Base-by-base conservation (phyloP, 2,113 vertebrate genomes). In the Microtus pennsylvanicus region DNA sequence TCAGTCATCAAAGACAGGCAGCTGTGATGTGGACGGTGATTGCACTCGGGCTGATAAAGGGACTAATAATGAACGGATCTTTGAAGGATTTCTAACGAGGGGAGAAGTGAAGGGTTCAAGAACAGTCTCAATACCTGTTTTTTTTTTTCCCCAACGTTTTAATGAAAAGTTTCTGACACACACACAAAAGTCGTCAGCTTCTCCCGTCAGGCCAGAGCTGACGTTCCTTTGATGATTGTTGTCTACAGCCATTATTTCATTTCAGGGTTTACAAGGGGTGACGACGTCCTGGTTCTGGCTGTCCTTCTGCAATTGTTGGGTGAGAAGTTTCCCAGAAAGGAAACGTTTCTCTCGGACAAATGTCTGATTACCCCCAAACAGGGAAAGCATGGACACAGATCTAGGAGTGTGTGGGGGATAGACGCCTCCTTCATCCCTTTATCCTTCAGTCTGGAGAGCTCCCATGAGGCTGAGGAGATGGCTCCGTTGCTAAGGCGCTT, bases 1-100 rank as follows among this genome's bases (percentile, higher is more conserved):
- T 94, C 35, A 72, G 90, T 96, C 77, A 90, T 87, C 91, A 94
- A 90, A 96, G 94, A 77, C 90, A 94, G 70, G 77, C 22, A 38
- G 83, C 55, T 91, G 7, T 95, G 95, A 83, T 90, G 87, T 78
- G 81, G 80, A 88, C 63, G 52, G 75, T 74, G 74, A 93, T 78
- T 87, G 63, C 70, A 75, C 38, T 90, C 67, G 52, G 91, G 70
- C 55, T 83, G 55, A 67, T 82, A 93, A 75, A 30, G 81, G 76
- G 90, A 81, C 93, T 89, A 91, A 76, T 76, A 87, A 91, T 87
- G 22, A 80, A 76, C 61, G 14, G 5, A 22, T 89, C 42, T 90
- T 93, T 38, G 92, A 96, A 94, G 55, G 80, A 76, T 69, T 83
- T 89, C 78, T 95, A 93, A 93, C 30, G 72, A 94, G 77, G 75